These are phyloP conservation scores for Leistus spinibarbis DNA, from an alignment of 2,888 invertebrate genomes.

Conservation along the genomic window DNA sequence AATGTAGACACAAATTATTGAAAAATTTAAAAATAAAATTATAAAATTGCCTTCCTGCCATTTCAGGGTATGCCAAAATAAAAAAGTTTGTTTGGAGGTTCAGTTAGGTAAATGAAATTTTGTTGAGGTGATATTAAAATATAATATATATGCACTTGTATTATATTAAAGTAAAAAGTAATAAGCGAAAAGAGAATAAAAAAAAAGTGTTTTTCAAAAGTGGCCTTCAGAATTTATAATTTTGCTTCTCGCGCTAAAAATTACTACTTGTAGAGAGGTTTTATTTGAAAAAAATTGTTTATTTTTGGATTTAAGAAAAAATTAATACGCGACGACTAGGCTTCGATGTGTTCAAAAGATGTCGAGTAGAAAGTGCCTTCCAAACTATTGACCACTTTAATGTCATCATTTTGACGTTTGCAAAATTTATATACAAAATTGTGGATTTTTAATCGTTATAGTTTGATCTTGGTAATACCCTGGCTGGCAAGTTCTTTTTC, in stretches of 20 bases:
- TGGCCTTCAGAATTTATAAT: conserved; percentile 55
- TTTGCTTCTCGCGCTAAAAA: conserved; percentile 42
- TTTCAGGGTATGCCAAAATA: conserved; percentile 65
- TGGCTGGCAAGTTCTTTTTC: conserved; percentile 70
- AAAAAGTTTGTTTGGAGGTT: conserved; percentile 54
- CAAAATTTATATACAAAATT: conserved; percentile 55
- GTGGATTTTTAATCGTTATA: conserved; percentile 54
- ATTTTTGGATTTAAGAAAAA: conserved; percentile 39
- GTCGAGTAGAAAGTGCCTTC: conserved; percentile 83
- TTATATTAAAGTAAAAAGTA: conserved; percentile 39
- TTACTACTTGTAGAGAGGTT: not conserved
- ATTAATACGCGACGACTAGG: conserved; percentile 61
- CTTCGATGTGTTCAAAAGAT: conserved; percentile 75
- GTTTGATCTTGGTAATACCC: conserved; percentile 72
- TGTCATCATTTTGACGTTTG: conserved; percentile 55
- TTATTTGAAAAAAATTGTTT: conserved; percentile 40
- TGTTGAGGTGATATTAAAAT: conserved; percentile 54
- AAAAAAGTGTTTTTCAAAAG: conserved; percentile 56
- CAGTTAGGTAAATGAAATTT: conserved; percentile 49
- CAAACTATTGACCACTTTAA: conserved; percentile 69
- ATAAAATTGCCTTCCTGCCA: conserved; percentile 68
- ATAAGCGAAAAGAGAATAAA: conserved; percentile 33
- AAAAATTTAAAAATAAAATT: conserved; percentile 59
- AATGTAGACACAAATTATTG: conserved; percentile 59
- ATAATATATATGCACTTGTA: conserved; percentile 47